Evolutionary conservation across 2,888 invertebrate genomes (phyloP).

Genomic region (Temnothorax rugatulus): DNA sequence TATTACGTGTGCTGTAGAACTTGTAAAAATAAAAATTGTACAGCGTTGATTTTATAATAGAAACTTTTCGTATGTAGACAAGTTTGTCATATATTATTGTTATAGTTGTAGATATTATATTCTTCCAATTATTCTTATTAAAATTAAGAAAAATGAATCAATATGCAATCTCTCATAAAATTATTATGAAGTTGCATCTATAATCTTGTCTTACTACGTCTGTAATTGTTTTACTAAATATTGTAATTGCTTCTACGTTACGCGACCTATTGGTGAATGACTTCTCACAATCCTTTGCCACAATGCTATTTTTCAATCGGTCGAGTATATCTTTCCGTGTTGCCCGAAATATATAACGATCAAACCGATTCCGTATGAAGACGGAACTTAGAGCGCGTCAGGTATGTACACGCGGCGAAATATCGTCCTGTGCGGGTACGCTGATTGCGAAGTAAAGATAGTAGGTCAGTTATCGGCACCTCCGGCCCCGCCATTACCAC

Average conservation of each 20-base stretch:
- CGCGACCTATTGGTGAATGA: background rate
- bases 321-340: background rate
- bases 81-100: background rate
- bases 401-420: slow-evolving; percentile 12
- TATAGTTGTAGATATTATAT: background rate
- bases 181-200: background rate
- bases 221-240: background rate
- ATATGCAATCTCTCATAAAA: no score
- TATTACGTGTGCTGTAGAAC: background rate
- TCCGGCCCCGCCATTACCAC: slow-evolving; percentile 66
- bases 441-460: slow-evolving; percentile 69
- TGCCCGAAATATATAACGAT: slow-evolving; percentile 4
- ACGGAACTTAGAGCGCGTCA: slow-evolving; percentile 7
- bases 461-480: slow-evolving; percentile 77
- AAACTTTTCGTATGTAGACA: background rate
- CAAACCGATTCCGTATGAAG: background rate
- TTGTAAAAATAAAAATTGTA: background rate
- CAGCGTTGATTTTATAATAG: background rate
- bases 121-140: background rate
- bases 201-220: background rate
- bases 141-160: background rate
- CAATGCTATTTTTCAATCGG: background rate
- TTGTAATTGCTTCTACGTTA: background rate
- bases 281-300: background rate
- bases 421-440: slow-evolving; percentile 51